phyloP scores from a whole-genome alignment of 2,888 invertebrate species.

The Pheosia gnoma region DNA sequence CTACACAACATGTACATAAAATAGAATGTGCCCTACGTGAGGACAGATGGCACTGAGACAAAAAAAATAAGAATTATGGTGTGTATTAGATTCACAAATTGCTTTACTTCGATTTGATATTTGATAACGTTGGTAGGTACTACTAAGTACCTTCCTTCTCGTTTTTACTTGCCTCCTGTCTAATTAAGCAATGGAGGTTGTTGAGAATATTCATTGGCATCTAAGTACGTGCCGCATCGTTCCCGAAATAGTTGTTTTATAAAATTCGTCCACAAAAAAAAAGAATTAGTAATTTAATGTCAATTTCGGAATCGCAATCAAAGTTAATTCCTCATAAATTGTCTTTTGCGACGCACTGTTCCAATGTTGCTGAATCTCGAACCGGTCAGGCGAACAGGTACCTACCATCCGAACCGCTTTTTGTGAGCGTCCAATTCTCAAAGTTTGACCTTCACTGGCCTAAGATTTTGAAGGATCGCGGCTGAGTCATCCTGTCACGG shows the following conservation, averaged over 20 bases:
- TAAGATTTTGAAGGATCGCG: conserved; percentile 11
- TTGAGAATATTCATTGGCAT: no score
- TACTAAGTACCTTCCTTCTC: no score
- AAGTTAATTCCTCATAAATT: neutral
- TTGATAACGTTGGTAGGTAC: no score
- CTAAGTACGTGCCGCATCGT: no score
- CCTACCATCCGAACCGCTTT: conserved; percentile 20
- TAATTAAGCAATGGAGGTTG: no score
- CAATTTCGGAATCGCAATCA: neutral
- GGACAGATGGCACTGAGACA: neutral
- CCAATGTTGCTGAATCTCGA: neutral
- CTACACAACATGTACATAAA: neutral
- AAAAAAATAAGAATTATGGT: neutral
- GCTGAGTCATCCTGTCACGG: conserved; percentile 12
- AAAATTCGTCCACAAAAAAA: neutral
- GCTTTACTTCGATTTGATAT: no score
- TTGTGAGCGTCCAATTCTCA: conserved; percentile 16
- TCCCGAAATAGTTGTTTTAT: no score
- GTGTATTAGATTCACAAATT: neutral
- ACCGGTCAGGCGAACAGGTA: neutral
- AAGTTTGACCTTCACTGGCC: conserved; percentile 25
- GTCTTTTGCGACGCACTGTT: neutral
- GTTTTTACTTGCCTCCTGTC: no score
- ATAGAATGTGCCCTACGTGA: neutral
- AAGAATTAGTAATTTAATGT: neutral